Evolutionary conservation across 2,888 invertebrate species (phyloP), one percentile per base, ranked within the genome.

Genomic region (Drosophila antonietae): DNA sequence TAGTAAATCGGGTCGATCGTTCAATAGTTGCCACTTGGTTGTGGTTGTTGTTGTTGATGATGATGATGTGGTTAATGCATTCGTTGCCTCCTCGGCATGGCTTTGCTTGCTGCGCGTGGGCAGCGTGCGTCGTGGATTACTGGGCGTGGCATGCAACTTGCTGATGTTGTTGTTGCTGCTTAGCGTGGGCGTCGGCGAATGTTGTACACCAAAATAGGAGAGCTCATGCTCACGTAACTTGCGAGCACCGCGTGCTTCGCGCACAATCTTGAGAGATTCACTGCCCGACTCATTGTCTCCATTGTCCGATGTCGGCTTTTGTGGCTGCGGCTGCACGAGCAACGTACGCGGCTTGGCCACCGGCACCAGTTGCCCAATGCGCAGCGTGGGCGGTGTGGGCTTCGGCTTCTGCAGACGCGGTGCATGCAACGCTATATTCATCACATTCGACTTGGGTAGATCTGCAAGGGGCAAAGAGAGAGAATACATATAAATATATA

Each of bases 201-300:
- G 68, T 59, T 91, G 90, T 18, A 93, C 85, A 35, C 95, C 95
- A 81, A 95, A 95, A 86, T 94, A 95, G 68, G 94, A 94, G 53
- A 95, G 92, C 83, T 95, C 95, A 74, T 94, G 95, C 51, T 94
- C 94, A 69, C 94, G 93, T 47, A 95, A 91, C 90, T 94, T 93
- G 75, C 95, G 91, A 55, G 93, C 91, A 18, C 93, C 93, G 18
- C 93, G 93, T 39, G 92, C 90, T 67, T 92, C 92, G 71, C 90
- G 90, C 28, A 91, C 85, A 55, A 92, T 91, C 69, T 91, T 92
- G 1, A 93, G 59, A 7, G 92, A 85, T 33, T 91, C 91, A 55
- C 73, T 76, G 65, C 75, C 60, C 10, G 81, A 75, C 9, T 86
- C 90, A 1, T 82, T 83, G 3, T 41, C 41, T n/a, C 65, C 76